Percentiles rank a stretch among this genome's conserved stretches.
phyloP scores from a whole-genome alignment of 2,113 vertebrate genomes.

The Paracanthobrama guichenoti region DNA sequence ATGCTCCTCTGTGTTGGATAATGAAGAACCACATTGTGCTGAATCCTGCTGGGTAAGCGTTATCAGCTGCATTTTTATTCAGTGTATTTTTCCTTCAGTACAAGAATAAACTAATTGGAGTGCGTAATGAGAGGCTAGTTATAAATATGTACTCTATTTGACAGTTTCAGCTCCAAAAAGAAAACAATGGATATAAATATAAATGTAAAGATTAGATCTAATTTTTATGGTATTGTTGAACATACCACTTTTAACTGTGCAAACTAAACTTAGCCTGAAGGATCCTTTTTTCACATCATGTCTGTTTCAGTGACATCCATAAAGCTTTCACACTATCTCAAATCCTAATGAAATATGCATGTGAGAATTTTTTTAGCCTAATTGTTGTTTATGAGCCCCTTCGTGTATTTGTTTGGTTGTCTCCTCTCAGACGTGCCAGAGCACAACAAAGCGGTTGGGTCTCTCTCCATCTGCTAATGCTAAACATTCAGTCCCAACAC shows the following conservation, averaged over 20 bases:
- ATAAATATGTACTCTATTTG: constrained; percentile 45
- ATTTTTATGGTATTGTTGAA: neutral
- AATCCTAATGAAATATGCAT: constrained; percentile 18
- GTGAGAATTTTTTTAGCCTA: neutral
- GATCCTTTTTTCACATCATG: neutral
- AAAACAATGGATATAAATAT: constrained; percentile 1
- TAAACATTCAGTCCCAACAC: constrained; percentile 29
- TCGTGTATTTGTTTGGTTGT: constrained; percentile 38
- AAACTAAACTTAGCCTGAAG: neutral
- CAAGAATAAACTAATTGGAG: constrained; percentile 48
- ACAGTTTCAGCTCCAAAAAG: constrained; percentile 13
- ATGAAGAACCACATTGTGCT: constrained; percentile 49
- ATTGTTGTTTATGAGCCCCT: constrained; percentile 22
- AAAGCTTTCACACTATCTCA: neutral
- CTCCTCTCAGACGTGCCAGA: constrained; percentile 35
- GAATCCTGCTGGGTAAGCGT: constrained; percentile 39
- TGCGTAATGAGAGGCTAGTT: constrained; percentile 48
- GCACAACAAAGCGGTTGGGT: constrained; percentile 11
- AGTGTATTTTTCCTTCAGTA: neutral
- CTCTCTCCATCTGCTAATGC: constrained; percentile 48
- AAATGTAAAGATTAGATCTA: neutral
- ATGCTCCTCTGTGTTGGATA: constrained; percentile 41
- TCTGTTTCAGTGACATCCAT: neutral
- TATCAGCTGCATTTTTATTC: constrained; percentile 46
- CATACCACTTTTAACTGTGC: neutral